A percentile compares a stretch with the other conserved stretches of the same genome.
Conservation (phyloP, 92 coral and sea anemone species). For the Palythoa heliodiscus region DNA sequence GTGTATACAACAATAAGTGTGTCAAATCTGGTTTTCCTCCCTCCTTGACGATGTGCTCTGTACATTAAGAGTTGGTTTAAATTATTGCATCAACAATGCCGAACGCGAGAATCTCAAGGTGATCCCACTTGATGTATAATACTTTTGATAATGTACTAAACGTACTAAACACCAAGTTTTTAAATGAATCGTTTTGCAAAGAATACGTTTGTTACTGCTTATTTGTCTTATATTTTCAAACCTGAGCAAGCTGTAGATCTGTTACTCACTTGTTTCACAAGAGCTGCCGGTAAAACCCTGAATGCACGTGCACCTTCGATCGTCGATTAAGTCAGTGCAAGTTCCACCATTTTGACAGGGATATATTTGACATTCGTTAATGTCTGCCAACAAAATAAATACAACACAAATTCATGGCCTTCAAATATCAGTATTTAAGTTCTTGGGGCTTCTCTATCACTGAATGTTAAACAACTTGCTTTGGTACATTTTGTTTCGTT, state of each 20-base stretch:
- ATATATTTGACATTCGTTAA: background rate
- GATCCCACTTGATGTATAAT: too few species aligned
- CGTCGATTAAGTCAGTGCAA: constrained; percentile 14
- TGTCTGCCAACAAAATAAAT: background rate
- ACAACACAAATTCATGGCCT: background rate
- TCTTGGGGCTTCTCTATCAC: background rate
- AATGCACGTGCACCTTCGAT: constrained; percentile 16
- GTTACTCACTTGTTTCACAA: constrained; percentile 12
- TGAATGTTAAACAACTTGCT: background rate
- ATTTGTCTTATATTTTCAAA: too few species aligned
- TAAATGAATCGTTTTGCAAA: too few species aligned
- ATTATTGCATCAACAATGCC: too few species aligned
- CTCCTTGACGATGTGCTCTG: too few species aligned
- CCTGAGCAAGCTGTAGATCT: background rate
- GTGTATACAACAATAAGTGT: too few species aligned
- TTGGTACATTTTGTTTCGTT: background rate
- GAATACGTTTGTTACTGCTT: too few species aligned
- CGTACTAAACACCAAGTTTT: too few species aligned
- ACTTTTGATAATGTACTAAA: too few species aligned
- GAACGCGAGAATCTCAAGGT: too few species aligned
- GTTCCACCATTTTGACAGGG: constrained; percentile 24
- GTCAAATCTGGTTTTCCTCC: too few species aligned
- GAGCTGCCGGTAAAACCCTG: constrained; percentile 6
- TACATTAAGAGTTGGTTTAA: too few species aligned
- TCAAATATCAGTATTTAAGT: background rate